Evolutionary conservation across 2,888 invertebrate species (phyloP).

Genomic region (Clusia tigrina): DNA sequence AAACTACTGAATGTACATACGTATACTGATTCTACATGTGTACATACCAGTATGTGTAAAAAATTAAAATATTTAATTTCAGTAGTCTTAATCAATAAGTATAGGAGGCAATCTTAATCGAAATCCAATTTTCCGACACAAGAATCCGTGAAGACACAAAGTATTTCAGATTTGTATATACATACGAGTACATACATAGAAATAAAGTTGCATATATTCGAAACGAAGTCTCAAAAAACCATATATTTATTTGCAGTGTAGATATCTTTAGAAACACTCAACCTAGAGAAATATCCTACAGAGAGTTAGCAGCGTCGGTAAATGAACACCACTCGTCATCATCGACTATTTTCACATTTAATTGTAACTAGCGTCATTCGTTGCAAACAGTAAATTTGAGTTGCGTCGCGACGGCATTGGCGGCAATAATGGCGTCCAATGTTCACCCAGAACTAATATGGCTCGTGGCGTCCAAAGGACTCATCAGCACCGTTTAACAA

Average conservation of each 20-base stretch:
- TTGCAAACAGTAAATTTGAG: background rate
- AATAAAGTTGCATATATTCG: too few relatives aligned
- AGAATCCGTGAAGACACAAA: too few relatives aligned
- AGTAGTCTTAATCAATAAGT: too few relatives aligned
- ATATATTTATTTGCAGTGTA: background rate
- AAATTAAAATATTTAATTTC: too few relatives aligned
- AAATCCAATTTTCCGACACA: too few relatives aligned
- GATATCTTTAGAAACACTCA: background rate
- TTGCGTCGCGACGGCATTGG: slow-evolving; percentile 42
- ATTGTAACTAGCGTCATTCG: background rate
- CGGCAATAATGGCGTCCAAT: slow-evolving; percentile 52
- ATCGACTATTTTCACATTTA: background rate
- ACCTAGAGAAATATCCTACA: background rate
- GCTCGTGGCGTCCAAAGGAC: slow-evolving; percentile 17
- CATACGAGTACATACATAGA: too few relatives aligned
- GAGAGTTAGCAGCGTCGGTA: background rate
- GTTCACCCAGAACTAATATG: background rate
- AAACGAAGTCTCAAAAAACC: too few relatives aligned
- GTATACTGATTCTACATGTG: too few relatives aligned
- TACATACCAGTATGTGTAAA: too few relatives aligned
- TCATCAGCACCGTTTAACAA: slow-evolving; percentile 19
- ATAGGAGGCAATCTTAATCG: too few relatives aligned
- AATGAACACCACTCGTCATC: slow-evolving; percentile 4
- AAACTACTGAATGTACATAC: too few relatives aligned
- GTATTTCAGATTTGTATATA: too few relatives aligned